Base-by-base conservation (phyloP, 2,888 invertebrate species). In the Pristionchus fissidentatus region DNA sequence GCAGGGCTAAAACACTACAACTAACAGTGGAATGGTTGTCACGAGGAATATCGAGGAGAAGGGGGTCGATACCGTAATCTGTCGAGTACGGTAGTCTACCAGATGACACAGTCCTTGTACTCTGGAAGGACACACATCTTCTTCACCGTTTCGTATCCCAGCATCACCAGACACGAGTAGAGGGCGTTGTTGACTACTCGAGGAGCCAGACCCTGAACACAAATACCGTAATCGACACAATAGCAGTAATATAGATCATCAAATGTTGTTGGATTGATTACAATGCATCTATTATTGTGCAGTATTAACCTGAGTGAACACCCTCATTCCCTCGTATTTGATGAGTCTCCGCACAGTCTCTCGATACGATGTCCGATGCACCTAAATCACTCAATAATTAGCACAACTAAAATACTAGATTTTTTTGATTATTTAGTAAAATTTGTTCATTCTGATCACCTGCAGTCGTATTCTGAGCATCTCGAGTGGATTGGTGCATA, bases 111-210 rank as follows among this genome's bases (percentile, higher is more conserved):
- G 62, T 89, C 85, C 49, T 84, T 84, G 83, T 87, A 90, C 84
- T 91, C 90, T 32, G 90, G 90, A 8, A 90, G 85, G 29, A 91
- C 89, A 22, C 87, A 87, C 49, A 87, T 83, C 66, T 88, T 87
- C 84, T 91, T 91, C 57, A 90, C 90, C 41, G 90, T 88, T 80
- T 91, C 91, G 84, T 91, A 91, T 46, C 90, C 89, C 5, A 90
- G 84, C 90, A 91, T 90, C 26, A 91, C 86, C 3, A 89, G 85
- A 84, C 87, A 88, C 22, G 90, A 89, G 84, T 90, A 90, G 49
- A 90, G 86, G 15, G 89, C 88, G 85, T 89, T 91, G 87, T 88
- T 90, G 10, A 91, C 87, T 85, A 90, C 86, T 43, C 91, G 87
- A 26, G 91, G 91, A 26, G 90, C 88, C 55, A 91, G 86, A 57